phyloP scores from a whole-genome alignment of 2,888 invertebrate genomes.

The Harpalus rubripes region DNA sequence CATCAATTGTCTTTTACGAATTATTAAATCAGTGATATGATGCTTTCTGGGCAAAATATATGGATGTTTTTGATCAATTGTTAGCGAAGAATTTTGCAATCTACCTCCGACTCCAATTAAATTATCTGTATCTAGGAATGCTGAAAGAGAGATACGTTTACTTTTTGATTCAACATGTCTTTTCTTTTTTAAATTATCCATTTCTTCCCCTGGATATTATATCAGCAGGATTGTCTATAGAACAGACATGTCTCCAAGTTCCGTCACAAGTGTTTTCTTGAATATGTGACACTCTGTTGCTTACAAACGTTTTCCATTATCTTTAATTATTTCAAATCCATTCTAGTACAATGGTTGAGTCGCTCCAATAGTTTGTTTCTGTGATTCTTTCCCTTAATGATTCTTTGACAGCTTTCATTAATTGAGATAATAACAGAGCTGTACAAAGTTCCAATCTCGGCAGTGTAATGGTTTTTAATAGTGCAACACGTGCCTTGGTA shows the following conservation, averaged over 20 bases:
- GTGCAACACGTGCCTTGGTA: slow-evolving; percentile 44
- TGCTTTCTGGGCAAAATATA: no score
- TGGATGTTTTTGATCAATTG: no score
- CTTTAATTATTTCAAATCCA: slow-evolving; percentile 67
- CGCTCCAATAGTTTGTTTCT: slow-evolving; percentile 66
- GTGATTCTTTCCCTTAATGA: slow-evolving; percentile 52
- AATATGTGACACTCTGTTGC: slow-evolving; percentile 42
- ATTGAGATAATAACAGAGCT: slow-evolving; percentile 13
- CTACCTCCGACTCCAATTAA: no score
- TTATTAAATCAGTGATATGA: no score
- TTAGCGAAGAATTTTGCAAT: no score
- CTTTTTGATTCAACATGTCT: no score
- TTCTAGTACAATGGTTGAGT: slow-evolving; percentile 68
- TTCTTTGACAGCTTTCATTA: slow-evolving; percentile 22
- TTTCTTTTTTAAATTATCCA: not conserved
- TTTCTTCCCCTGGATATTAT: slow-evolving; percentile 64
- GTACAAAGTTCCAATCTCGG: slow-evolving; percentile 48
- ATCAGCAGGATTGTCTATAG: slow-evolving; percentile 68
- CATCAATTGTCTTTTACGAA: no score
- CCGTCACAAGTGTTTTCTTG: slow-evolving; percentile 10
- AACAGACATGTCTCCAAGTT: slow-evolving; percentile 45
- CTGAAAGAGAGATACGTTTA: no score
- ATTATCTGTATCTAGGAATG: no score
- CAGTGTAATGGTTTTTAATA: slow-evolving; percentile 38
- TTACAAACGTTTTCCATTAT: slow-evolving; percentile 43